Base-by-base conservation (phyloP, 1,140 invertebrate genomes). In the Bicyclus anynana region DNA sequence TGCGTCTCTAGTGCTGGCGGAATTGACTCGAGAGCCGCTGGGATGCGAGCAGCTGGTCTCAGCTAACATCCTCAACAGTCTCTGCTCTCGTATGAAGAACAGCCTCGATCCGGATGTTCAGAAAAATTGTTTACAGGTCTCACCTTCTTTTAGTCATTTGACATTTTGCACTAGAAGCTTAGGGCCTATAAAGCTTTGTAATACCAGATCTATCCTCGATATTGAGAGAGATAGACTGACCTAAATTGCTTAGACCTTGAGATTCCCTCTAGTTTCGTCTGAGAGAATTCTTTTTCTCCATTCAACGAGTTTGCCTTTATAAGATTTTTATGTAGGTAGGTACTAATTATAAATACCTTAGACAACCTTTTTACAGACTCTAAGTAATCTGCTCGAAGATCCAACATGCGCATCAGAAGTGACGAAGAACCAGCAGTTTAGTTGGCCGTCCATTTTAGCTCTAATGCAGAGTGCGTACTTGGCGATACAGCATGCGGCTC, bases 371-470 rank as follows among this genome's bases (percentile, higher is more conserved):
- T 49, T 33, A 9, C 42, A 85, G 84, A 87, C 75, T 3, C 61
- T 87, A 13, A 87, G 82, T 52, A 84, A 87, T 40, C 63, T 87
- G 0, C 53, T 86, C 1, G 80, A 77, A 6, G 83, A 87, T 33
- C 83, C 84, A 7, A 59, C 80, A 1, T 86, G 78, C 18, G 84
- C 83, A 0, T 73, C 84, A 7, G 84, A 84, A 71, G 81, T 87
- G n/a, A 87, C 84, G 2, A 86, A 84, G 63, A 87, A 77, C 51
- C 72, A 78, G 18, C 84, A 86, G 38, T 87, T 86, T 55, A 84
- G 77, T 42, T 87, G 84, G 84, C 73, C 79, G 0, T 78, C 84
- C 0, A 52, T 86, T 0, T 55, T 87, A 1, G 76, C 74, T 4
- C 53, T 86, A 38, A 84, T 87, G 84, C 80, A 84, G 53, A 87